phyloP scores from a whole-genome alignment of 2,888 invertebrate species.

The Periphyllus acericola region DNA sequence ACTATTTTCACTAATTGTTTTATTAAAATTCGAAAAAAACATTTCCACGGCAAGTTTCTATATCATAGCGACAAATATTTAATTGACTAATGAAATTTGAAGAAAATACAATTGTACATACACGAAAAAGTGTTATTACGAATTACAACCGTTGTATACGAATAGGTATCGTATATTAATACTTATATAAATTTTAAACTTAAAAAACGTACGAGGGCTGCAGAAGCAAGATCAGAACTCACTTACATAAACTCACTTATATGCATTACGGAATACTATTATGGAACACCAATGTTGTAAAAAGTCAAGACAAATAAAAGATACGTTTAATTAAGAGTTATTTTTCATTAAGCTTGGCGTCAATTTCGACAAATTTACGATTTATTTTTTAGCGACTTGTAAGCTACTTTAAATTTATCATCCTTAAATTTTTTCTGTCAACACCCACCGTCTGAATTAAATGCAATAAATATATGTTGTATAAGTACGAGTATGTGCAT shows the following conservation, averaged over 20 bases:
- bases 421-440: neutral
- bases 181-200: neutral
- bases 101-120: neutral
- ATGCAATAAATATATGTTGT: neutral
- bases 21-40: too few species aligned
- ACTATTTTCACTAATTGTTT: neutral
- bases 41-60: neutral
- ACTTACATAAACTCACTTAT: neutral
- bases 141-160: neutral
- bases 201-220: neutral
- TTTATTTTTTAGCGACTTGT: neutral
- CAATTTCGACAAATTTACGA: neutral
- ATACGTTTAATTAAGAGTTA: neutral
- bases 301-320: neutral
- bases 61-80: neutral
- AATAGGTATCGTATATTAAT: neutral
- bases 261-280: neutral
- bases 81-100: neutral
- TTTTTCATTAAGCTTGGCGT: neutral
- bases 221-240: slow-evolving; percentile 18
- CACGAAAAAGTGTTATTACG: neutral
- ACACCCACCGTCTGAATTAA: neutral
- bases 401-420: neutral
- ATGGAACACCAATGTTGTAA: neutral
- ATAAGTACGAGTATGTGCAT: too few species aligned